Base-by-base conservation (phyloP, 1,140 invertebrate genomes). In the Platyscapa corneri region DNA sequence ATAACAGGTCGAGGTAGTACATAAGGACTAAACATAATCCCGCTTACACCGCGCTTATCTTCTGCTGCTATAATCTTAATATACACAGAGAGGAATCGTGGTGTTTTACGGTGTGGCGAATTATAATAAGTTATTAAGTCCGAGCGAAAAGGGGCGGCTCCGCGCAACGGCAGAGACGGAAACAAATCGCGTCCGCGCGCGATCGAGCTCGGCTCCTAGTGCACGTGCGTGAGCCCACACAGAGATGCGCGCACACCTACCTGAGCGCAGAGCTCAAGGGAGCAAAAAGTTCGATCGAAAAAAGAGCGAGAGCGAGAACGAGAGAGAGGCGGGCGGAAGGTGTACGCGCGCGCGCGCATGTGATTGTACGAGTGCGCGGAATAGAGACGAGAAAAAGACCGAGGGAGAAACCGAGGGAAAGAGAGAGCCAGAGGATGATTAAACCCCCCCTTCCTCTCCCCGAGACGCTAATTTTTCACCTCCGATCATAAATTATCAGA, bases 401-500 rank as follows among this genome's bases (percentile, higher is more conserved):
- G 86, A 83, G 83, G 65, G 82, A 83, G 80, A 56, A 65, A 65
- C 78, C 65, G 78, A 74, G 82, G 80, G 84, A 74, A 85, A 70
- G 77, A 83, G 70, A 84, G 88, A 87, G 87, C 89, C 88, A 87
- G 88, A 90, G 89, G 91, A 92, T 92, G 91, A 92, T 92, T 92
- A 92, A 92, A 91, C 91, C 90, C 87, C 87, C 86, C n/a, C n/a
- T n/a, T n/a, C n/a, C n/a, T n/a, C n/a, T n/a, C n/a, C n/a, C 87
- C 89, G 90, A 91, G 91, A 92, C 90, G 90, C 90, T 93, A 92
- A 93, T 92, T 93, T 92, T 93, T 93, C 92, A 92, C 91, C 90
- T 92, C 89, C 89, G 92, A 92, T 92, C 92, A 92, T 93, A 93
- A 93, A 92, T 93, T 92, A 92, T 89, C 89, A 86, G 86, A 87